These are phyloP conservation scores for Drosophila sp. DNA, from an alignment of 1,140 invertebrate species.

Conservation along the genomic window DNA sequence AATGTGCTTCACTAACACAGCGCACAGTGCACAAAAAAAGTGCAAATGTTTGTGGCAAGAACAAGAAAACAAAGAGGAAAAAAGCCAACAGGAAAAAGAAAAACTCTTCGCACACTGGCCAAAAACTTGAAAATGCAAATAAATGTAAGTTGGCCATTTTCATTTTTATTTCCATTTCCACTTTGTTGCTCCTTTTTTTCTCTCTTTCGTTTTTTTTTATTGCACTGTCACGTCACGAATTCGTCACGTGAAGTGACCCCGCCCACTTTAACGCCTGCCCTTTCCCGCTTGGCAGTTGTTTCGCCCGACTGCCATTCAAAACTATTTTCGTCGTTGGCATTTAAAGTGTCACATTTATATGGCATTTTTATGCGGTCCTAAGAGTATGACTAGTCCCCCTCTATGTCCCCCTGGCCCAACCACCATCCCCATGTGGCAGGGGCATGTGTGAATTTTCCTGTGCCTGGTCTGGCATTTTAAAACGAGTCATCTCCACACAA, in stretches of 20 bases:
- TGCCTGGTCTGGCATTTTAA: slow-evolving; percentile 28
- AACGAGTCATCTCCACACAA: slow-evolving; percentile 44
- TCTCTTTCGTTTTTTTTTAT: not conserved
- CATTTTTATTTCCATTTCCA: slow-evolving; percentile 47
- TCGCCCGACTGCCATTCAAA: slow-evolving; percentile 43
- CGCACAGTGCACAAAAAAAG: slow-evolving; percentile 34
- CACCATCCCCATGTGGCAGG: not conserved
- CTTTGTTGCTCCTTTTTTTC: slow-evolving; percentile 13
- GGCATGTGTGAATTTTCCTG: slow-evolving; percentile 63
- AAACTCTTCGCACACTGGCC: slow-evolving; percentile 26
- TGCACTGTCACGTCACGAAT: slow-evolving; percentile 70
- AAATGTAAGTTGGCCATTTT: slow-evolving; percentile 77
- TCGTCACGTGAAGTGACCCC: slow-evolving; percentile 70
- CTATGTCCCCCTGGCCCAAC: not conserved
- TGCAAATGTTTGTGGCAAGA: slow-evolving; percentile 34
- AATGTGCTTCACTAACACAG: slow-evolving; percentile 52
- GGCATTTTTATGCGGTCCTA: slow-evolving; percentile 74
- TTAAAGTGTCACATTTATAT: slow-evolving; percentile 82
- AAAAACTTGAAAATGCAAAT: slow-evolving; percentile 81
- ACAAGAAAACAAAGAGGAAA: slow-evolving; percentile 2
- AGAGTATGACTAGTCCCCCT: slow-evolving; percentile 22
- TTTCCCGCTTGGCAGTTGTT: slow-evolving; percentile 6
- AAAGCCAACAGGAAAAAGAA: slow-evolving; percentile 18
- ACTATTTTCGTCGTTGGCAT: slow-evolving; percentile 82
- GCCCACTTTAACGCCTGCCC: not conserved